phyloP scores from a whole-genome alignment of 2,888 invertebrate genomes.

The Altica lythri region DNA sequence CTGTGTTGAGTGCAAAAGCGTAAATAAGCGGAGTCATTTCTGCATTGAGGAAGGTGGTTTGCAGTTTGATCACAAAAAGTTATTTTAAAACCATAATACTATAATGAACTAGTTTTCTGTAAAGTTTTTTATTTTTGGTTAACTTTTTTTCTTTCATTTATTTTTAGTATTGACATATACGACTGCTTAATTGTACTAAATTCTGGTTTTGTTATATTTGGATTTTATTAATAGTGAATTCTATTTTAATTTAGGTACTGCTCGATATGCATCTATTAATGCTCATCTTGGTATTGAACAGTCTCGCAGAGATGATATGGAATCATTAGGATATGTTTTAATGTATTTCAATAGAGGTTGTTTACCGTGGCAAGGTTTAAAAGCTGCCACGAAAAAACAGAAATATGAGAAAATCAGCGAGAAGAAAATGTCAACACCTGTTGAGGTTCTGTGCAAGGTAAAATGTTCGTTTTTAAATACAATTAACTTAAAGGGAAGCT shows the following conservation, averaged over 20 bases:
- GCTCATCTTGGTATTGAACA: constrained; percentile 99
- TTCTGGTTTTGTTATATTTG: too few species aligned
- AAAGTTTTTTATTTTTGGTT: too few species aligned
- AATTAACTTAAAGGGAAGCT: background rate
- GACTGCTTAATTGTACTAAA: too few species aligned
- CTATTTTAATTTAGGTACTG: constrained; percentile 30
- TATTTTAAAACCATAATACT: too few species aligned
- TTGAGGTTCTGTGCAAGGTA: constrained; percentile 96
- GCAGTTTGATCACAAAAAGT: too few species aligned
- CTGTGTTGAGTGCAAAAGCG: too few species aligned
- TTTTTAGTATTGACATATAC: too few species aligned
- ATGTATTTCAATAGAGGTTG: constrained; percentile 98
- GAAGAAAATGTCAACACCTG: constrained; percentile 99
- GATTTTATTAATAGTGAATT: too few species aligned
- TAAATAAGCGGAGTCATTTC: too few species aligned
- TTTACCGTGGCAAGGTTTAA: constrained; percentile 97
- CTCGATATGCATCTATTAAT: constrained; percentile 93
- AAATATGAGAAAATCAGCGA: constrained; percentile 99
- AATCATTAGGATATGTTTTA: constrained; percentile 97
- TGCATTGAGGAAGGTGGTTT: too few species aligned
- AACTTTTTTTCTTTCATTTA: too few species aligned
- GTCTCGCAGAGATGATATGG: constrained; percentile 98
- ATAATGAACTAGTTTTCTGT: too few species aligned
- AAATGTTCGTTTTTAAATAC: constrained; percentile 39
- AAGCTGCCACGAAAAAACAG: constrained; percentile 97